Evolutionary conservation across 2,888 invertebrate genomes (phyloP).

Genomic region (Onchidella celtica): DNA sequence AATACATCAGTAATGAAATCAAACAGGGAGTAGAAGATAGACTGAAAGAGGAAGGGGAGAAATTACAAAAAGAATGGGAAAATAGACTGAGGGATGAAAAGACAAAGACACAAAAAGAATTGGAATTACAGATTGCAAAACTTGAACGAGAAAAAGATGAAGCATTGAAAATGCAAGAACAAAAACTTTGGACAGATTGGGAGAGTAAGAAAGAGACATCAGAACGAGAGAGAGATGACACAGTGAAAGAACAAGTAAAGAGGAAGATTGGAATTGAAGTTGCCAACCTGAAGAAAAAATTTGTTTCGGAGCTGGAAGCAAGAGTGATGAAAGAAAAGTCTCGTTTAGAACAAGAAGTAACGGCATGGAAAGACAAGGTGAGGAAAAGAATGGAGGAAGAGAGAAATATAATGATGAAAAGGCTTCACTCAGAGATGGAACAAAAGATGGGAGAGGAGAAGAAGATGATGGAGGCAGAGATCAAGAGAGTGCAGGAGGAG

Average conservation of each 20-base stretch:
- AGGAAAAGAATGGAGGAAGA: conserved; percentile 21
- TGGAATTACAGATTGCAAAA: neutral
- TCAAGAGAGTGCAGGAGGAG: neutral
- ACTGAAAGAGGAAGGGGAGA: conserved; percentile 23
- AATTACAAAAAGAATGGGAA: neutral
- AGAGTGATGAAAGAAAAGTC: conserved; percentile 40
- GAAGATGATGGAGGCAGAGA: neutral
- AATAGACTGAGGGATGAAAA: neutral
- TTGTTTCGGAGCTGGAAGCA: conserved; percentile 33
- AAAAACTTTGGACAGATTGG: neutral
- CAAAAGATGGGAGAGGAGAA: neutral
- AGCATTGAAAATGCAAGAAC: neutral
- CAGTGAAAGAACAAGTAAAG: conserved; percentile 19
- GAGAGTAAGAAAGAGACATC: neutral
- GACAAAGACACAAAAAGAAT: neutral
- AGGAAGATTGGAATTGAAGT: conserved; percentile 29
- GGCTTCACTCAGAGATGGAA: neutral
- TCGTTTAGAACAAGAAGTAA: conserved; percentile 25
- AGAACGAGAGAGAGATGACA: conserved; percentile 9
- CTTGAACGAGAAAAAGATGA: neutral
- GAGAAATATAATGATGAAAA: neutral
- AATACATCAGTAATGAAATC: conserved; percentile 33
- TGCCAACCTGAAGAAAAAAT: conserved; percentile 17
- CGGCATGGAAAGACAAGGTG: conserved; percentile 25
- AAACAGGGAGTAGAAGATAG: conserved; percentile 17